Evolutionary conservation across 2,797 vertebrate genomes (phyloP).

Genomic region (Lepilemur septentrionalis): DNA sequence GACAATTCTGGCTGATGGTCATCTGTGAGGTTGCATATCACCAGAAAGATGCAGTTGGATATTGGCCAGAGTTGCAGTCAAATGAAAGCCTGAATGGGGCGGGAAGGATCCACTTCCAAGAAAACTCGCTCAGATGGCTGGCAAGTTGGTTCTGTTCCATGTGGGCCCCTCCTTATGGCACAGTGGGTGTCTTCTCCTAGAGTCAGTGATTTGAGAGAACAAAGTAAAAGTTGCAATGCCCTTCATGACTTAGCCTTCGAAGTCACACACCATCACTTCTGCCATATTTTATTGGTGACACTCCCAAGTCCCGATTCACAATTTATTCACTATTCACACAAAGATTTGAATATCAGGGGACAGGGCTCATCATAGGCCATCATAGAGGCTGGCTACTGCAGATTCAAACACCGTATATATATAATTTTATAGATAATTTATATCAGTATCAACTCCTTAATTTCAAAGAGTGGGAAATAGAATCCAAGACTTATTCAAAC

Average conservation of each 20-base stretch:
- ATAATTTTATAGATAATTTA: not conserved
- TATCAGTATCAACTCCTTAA: not conserved
- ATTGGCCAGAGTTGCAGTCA: not conserved
- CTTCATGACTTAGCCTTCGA: not conserved
- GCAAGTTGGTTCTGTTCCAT: not conserved
- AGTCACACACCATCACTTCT: not conserved
- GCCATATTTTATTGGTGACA: not conserved
- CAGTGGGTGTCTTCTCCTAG: not conserved
- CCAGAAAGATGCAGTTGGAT: not conserved
- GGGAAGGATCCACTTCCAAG: not conserved
- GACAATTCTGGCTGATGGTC: not conserved
- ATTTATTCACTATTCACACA: not conserved
- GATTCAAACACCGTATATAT: not conserved
- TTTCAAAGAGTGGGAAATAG: not conserved
- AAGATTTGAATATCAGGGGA: not conserved
- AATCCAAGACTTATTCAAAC: not conserved
- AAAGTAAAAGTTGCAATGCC: not conserved
- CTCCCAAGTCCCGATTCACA: not conserved
- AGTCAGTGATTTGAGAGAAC: not conserved
- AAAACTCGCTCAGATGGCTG: not conserved
- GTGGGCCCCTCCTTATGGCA: not conserved
- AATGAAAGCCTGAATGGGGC: not conserved
- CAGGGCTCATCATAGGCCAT: not conserved
- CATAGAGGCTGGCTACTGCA: not conserved
- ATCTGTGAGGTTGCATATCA: not conserved